Conservation (phyloP, 2,113 vertebrate species). For the Pteruthius melanotis region DNA sequence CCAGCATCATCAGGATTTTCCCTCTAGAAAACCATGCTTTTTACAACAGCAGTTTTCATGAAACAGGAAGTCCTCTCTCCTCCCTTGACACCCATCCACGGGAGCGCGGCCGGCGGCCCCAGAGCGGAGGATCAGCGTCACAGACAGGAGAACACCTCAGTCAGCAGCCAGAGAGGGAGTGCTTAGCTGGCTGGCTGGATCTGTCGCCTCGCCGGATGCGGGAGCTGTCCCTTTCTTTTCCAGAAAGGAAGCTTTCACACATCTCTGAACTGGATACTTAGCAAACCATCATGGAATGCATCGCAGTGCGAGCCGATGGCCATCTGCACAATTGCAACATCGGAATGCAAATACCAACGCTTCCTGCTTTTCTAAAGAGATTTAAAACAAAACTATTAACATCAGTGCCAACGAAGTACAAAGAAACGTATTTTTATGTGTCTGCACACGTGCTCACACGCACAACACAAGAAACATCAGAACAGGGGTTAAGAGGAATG, state of each 20-base stretch:
- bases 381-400: not conserved
- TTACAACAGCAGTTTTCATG: not conserved
- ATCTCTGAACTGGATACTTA: not conserved
- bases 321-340: not conserved
- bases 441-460: accelerated
- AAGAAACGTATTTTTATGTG: accelerated
- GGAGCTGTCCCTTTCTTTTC: not conserved
- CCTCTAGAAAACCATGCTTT: not conserved
- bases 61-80: not conserved
- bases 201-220: accelerated
- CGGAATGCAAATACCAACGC: not conserved
- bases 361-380: not conserved
- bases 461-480: not conserved
- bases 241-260: slow-evolving; percentile 1
- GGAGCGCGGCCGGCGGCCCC: accelerated
- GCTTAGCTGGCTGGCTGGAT: not conserved
- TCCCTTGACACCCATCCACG: accelerated
- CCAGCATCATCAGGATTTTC: not conserved
- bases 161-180: not conserved
- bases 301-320: not conserved
- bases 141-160: not conserved
- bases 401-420: accelerated
- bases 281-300: not conserved
- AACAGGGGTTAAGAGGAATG: not conserved
- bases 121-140: not conserved